These are phyloP conservation scores for Casuarius casuarius DNA, from an alignment of 2,113 vertebrate genomes.

Conservation along the genomic window DNA sequence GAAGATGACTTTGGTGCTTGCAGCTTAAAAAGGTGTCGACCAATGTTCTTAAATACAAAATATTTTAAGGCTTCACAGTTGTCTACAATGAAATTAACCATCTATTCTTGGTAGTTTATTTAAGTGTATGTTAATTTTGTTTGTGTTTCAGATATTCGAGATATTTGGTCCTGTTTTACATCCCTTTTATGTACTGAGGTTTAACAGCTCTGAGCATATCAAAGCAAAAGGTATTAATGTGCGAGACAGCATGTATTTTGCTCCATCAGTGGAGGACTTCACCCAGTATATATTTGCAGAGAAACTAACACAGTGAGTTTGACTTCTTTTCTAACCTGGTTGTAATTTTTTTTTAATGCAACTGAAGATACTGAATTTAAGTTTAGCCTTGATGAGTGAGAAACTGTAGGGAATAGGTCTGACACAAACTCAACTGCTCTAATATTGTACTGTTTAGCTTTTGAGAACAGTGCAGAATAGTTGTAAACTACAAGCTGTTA, in stretches of 20 bases:
- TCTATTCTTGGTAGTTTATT: not conserved
- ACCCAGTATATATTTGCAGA: slow-evolving; percentile 92
- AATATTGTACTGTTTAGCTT: not conserved
- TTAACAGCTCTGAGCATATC: slow-evolving; percentile 88
- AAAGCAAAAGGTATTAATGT: slow-evolving; percentile 80
- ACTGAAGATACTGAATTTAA: not conserved
- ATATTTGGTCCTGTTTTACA: slow-evolving; percentile 93
- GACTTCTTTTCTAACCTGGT: not conserved
- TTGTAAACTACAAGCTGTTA: not conserved
- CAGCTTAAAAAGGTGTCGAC: not conserved
- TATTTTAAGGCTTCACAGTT: not conserved
- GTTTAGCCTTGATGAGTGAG: not conserved
- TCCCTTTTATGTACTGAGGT: slow-evolving; percentile 91
- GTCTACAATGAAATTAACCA: not conserved
- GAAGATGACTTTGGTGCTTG: not conserved
- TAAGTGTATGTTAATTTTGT: not conserved
- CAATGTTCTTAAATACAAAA: not conserved
- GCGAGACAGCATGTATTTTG: slow-evolving; percentile 86
- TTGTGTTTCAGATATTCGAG: slow-evolving; percentile 89
- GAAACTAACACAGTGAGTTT: slow-evolving; percentile 82
- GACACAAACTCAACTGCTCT: not conserved
- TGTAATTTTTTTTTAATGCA: not conserved
- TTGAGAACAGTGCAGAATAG: not conserved
- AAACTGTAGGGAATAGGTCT: not conserved
- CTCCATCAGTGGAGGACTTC: slow-evolving; percentile 87